These are phyloP conservation scores for Lemur catta DNA, from an alignment of 2,797 vertebrate genomes.

Conservation along the genomic window DNA sequence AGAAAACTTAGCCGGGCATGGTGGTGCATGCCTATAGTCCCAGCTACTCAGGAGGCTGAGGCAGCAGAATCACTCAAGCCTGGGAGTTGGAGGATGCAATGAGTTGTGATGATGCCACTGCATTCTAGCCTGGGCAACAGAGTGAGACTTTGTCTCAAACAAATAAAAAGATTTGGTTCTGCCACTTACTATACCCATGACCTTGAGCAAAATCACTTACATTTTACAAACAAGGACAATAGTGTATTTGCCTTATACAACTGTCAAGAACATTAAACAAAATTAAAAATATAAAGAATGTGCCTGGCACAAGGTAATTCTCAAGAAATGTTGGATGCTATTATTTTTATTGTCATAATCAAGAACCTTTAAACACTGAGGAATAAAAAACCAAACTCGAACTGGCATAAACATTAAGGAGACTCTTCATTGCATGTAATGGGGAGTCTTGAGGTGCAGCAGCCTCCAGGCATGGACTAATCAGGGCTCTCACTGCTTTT, in stretches of 20 bases:
- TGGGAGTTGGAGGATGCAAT: background rate
- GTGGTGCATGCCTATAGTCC: background rate
- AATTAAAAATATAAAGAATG: background rate
- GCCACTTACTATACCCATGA: background rate
- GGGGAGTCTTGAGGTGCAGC: background rate
- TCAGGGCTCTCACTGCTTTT: slow-evolving; percentile 51
- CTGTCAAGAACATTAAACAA: slow-evolving; percentile 18
- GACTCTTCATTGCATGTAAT: slow-evolving; percentile 50
- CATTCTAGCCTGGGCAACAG: background rate
- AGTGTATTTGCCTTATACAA: background rate
- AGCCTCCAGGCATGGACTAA: slow-evolving; percentile 14
- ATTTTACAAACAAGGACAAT: background rate
- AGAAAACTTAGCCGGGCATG: background rate
- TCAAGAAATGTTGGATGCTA: slow-evolving; percentile 21
- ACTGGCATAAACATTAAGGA: slow-evolving; percentile 31
- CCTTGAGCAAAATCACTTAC: background rate
- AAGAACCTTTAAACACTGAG: background rate
- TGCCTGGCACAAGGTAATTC: slow-evolving; percentile 27
- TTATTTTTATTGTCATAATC: slow-evolving; percentile 23
- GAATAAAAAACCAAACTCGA: slow-evolving; percentile 43
- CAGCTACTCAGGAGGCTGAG: background rate
- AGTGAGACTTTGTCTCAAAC: background rate
- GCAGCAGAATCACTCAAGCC: background rate
- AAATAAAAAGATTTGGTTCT: background rate
- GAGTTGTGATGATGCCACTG: background rate